Evolutionary conservation across 2,797 vertebrate genomes (phyloP).

Genomic region (Nothura maculosa): DNA sequence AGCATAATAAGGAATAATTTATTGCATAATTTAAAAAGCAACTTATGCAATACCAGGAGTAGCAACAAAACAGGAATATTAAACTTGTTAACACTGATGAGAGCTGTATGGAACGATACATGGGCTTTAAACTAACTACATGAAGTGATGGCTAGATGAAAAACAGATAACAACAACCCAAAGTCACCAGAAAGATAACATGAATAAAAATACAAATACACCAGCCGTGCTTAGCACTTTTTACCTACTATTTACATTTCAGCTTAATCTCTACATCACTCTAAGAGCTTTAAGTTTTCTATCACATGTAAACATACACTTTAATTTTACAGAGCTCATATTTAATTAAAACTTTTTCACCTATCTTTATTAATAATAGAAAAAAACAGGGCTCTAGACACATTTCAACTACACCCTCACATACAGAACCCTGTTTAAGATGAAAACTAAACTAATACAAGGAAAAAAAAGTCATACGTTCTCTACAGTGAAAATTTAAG

Average conservation of each 20-base stretch:
- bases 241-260: accelerated
- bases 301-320: accelerated
- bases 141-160: accelerated
- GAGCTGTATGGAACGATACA: accelerated
- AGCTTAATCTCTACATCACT: accelerated
- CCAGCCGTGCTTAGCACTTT: not conserved
- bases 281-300: not conserved
- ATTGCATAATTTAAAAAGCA: accelerated
- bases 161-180: not conserved
- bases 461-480: accelerated
- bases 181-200: not conserved
- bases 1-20: accelerated
- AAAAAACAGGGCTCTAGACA: accelerated
- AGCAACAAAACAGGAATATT: not conserved
- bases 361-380: accelerated
- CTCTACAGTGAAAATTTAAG: accelerated
- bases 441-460: accelerated
- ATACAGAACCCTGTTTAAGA: accelerated
- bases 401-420: accelerated
- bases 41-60: accelerated
- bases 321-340: accelerated
- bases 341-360: accelerated
- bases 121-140: not conserved
- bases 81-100: not conserved
- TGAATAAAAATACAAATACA: not conserved